Conservation (phyloP, 2,888 invertebrate genomes). For the Myathropa florea region DNA sequence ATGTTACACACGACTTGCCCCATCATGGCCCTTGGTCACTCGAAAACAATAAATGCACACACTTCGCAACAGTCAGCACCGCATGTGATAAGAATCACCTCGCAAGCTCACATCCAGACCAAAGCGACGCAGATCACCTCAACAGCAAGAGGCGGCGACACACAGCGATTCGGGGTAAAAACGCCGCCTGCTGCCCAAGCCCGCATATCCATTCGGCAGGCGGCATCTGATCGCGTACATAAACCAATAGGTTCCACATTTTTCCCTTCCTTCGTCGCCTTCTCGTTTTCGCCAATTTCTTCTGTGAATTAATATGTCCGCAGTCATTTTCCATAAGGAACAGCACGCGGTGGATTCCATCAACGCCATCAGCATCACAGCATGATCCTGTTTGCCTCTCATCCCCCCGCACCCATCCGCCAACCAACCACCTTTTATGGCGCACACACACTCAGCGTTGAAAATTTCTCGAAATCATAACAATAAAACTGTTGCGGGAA, state of each 20-base stretch:
- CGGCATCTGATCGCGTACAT: slow-evolving; percentile 50
- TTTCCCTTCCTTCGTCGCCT: slow-evolving; percentile 17
- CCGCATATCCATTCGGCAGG: slow-evolving; percentile 47
- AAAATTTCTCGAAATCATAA: slow-evolving; percentile 67
- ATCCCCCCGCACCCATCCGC: neutral
- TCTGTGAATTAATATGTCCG: slow-evolving; percentile 69
- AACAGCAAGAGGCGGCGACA: slow-evolving; percentile 41
- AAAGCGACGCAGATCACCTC: slow-evolving; percentile 33
- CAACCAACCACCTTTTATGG: neutral
- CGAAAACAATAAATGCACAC: slow-evolving; percentile 47
- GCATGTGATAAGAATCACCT: slow-evolving; percentile 48
- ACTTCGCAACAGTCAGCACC: slow-evolving; percentile 36
- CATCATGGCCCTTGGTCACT: slow-evolving; percentile 54
- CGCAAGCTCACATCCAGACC: slow-evolving; percentile 27
- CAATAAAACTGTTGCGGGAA: slow-evolving; percentile 70
- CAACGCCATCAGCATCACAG: slow-evolving; percentile 67
- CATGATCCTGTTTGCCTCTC: slow-evolving; percentile 38
- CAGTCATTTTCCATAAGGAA: slow-evolving; percentile 68
- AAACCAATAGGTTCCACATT: slow-evolving; percentile 60
- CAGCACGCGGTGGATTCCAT: slow-evolving; percentile 54
- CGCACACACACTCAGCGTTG: neutral
- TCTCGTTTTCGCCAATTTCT: slow-evolving; percentile 20
- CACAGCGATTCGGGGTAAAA: slow-evolving; percentile 55
- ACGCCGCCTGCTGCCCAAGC: slow-evolving; percentile 33
- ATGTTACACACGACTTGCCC: slow-evolving; percentile 65